Base-by-base conservation (phyloP, 2,888 invertebrate species). In the Caradrina kadenii region DNA sequence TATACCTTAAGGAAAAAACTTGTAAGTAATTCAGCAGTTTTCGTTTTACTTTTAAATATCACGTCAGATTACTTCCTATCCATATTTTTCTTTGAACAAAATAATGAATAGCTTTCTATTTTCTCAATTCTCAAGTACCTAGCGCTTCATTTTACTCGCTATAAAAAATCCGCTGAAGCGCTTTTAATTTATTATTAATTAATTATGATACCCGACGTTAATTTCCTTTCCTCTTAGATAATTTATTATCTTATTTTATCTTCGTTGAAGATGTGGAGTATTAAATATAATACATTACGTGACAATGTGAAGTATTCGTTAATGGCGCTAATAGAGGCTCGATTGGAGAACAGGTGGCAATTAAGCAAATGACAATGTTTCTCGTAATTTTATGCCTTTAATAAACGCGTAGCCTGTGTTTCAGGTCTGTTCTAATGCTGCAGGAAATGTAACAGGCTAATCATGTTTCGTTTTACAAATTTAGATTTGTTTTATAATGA, bases 131-230 rank as follows among this genome's bases (percentile, higher is more conserved):
- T 66, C 50, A 56, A 74, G 71, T 35, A 63, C 17, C 35, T 53
- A 26, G 52, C 19, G 50, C 22, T 70, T 79, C 63, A 67, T 55
- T 72, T 53, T 49, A 39, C 48, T 63, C 49, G 64, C 61, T 61
- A 72, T 77, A 78, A 85, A 81, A 78, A 81, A 76, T 63, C 63
- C 49, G 55, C 56, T 73, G 62, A 77, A 71, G 72, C 56, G 42
- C 45, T 74, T 68, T 75, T 82, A 83, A 85, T 83, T 82, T 80
- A 83, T 79, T 78, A 69, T 73, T 82, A 83, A 83, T 83, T 86
- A 86, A 85, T 86, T 83, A 83, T 79, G 71, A 79, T 78, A 73
- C 70, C 56, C 68, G 69, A 63, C 78, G 73, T 76, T 80, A 83
- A 85, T 82, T 85, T 80, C 53, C 71, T 55, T 76, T 79, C 64